A percentile compares a stretch with the other conserved stretches of the same genome.
Conservation (phyloP, 2,888 invertebrate genomes). For the Platycnemis pennipes region DNA sequence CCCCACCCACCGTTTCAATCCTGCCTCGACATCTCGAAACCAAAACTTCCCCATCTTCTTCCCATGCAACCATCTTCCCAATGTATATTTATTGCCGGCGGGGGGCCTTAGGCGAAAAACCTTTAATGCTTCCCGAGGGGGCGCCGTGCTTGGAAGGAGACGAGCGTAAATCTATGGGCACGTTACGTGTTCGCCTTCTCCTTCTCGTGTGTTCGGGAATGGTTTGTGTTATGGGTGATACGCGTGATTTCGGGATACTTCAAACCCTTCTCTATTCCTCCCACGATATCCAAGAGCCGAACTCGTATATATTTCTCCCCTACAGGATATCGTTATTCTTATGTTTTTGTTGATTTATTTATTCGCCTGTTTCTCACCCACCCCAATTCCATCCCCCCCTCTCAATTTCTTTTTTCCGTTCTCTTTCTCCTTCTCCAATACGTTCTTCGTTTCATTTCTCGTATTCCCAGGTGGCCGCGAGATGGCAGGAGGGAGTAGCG, state of each 20-base stretch:
- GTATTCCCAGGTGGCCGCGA: slow-evolving; percentile 27
- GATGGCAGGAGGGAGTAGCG: neutral
- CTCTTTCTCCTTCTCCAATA: neutral
- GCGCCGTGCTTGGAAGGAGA: neutral
- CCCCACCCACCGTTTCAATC: neutral
- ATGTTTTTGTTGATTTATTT: slow-evolving; percentile 28
- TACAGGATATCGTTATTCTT: slow-evolving; percentile 19
- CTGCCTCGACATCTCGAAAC: neutral
- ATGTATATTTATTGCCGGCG: slow-evolving; percentile 64
- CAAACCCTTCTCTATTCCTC: neutral
- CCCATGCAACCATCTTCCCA: slow-evolving; percentile 47
- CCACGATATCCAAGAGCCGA: neutral
- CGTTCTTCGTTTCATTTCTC: slow-evolving; percentile 13
- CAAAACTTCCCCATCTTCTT: neutral
- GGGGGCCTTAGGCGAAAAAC: neutral
- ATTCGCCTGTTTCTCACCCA: neutral
- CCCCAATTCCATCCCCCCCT: neutral
- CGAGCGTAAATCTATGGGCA: neutral
- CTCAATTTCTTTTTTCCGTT: neutral
- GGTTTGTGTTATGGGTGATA: slow-evolving; percentile 29
- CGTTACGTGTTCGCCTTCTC: neutral
- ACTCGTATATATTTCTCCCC: neutral
- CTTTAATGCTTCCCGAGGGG: neutral
- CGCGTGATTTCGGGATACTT: neutral
- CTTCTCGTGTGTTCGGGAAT: neutral